Percentiles rank a stretch among this genome's conserved stretches.
These are phyloP conservation scores for Cotesia chilonis DNA, from an alignment of 1,140 invertebrate genomes.

Conservation along the genomic window DNA sequence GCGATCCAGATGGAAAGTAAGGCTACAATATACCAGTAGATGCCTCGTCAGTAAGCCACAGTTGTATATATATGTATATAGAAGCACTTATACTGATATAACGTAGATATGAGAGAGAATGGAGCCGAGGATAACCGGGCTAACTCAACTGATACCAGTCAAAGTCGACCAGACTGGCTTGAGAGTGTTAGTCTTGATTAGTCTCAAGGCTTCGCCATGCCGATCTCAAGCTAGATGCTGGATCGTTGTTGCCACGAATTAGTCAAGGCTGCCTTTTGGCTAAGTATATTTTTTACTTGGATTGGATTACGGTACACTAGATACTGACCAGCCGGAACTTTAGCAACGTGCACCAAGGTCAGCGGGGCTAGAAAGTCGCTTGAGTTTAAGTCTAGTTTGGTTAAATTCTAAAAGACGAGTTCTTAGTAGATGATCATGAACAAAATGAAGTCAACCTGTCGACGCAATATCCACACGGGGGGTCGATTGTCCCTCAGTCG, in stretches of 20 bases:
- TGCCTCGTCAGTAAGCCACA: background rate
- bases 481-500: slow-evolving; percentile 6
- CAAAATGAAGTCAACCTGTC: slow-evolving; percentile 11
- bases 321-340: slow-evolving; percentile 34
- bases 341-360: slow-evolving; percentile 25
- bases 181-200: slow-evolving; percentile 11
- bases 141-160: background rate
- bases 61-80: too few species aligned
- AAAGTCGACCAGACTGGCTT: slow-evolving; percentile 16
- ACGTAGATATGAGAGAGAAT: slow-evolving; percentile 13
- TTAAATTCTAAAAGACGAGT: too few species aligned
- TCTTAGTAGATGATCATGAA: too few species aligned
- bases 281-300: background rate
- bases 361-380: slow-evolving; percentile 28
- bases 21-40: background rate
- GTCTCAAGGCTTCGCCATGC: slow-evolving; percentile 36
- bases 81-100: background rate
- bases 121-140: slow-evolving; percentile 38
- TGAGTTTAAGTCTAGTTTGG: too few species aligned
- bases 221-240: slow-evolving; percentile 5
- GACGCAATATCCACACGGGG: slow-evolving; percentile 17
- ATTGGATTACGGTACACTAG: background rate
- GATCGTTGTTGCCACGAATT: too few species aligned
- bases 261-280: too few species aligned
- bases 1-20: too few species aligned